Evolutionary conservation across 2,113 vertebrate species (phyloP), one percentile per base, ranked within the genome.

Genomic region (Xiphorhynchus elegans): DNA sequence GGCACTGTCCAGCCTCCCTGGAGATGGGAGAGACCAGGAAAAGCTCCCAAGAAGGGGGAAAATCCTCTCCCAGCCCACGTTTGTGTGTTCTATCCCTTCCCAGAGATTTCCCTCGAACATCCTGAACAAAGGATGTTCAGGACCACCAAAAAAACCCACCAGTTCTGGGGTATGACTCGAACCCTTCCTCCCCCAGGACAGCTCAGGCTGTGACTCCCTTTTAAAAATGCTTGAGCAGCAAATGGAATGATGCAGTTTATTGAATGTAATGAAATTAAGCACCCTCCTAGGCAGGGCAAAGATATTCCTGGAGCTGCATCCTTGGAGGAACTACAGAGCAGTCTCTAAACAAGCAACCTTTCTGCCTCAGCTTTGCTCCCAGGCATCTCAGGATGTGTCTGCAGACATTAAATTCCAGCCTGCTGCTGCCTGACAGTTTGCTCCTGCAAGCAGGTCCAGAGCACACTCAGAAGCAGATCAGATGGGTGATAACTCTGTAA

Each of bases 381-480:
- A 33, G 95, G 93, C 95, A 69, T 68, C 87, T 94, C 84, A 29
- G 60, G 60, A n/a, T 37, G 4, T 68, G 91, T 94, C 97, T 91
- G 79, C 91, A 87, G 39, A 79, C 84, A 80, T 89, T 59, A 70
- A 26, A 40, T 67, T 68, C 23, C 84, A 92, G 83, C 85, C 12
- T 31, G 76, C 60, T 39, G 58, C 89, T 56, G 63, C 15, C 85
- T 93, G 94, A 79, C 90, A 87, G 50, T 13, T 87, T 17, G 87
- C 79, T 53, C 29, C 59, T 95, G 90, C 82, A 76, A 89, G 59
- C 53, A 23, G 73, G 63, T 67, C 94, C 79, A 8, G 58, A 67
- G 75, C 84, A 49, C 73, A 9, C 67, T 56, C 78, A 10, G 87
- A 40, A 77, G 74, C 87, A 53, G 79, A 92, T 93, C 76, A 60